Conservation (phyloP, 2,797 vertebrate species). For the Malurus leucopterus region DNA sequence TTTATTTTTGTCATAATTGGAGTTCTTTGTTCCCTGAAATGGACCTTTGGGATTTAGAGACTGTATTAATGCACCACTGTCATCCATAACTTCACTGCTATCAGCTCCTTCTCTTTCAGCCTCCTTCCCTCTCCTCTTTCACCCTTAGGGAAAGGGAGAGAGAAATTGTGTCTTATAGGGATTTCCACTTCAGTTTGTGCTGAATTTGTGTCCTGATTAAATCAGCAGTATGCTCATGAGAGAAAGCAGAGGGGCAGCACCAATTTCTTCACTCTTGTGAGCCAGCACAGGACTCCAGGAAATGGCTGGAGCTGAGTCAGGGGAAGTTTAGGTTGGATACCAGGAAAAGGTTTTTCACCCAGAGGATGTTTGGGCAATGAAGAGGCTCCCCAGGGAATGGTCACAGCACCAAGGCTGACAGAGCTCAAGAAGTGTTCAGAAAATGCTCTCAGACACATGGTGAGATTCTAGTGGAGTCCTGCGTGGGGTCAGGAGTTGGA, state of each 20-base stretch:
- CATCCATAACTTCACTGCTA: background rate
- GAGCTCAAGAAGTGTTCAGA: background rate
- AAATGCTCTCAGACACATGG: background rate
- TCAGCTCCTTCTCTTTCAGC: background rate
- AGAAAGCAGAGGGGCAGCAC: background rate
- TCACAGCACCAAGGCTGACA: background rate
- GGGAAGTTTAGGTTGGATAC: background rate
- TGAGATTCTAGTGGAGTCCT: background rate
- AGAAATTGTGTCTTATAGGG: background rate
- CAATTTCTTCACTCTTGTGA: background rate
- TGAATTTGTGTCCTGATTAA: background rate
- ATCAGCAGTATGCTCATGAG: background rate
- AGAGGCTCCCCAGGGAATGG: rapidly evolving
- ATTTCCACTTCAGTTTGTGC: background rate
- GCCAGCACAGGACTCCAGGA: too few species aligned
- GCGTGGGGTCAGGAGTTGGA: background rate
- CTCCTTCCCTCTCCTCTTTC: background rate
- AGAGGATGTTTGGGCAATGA: rapidly evolving
- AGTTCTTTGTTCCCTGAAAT: background rate
- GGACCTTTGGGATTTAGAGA: background rate
- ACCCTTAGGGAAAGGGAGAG: background rate
- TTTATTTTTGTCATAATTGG: background rate
- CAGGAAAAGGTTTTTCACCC: background rate
- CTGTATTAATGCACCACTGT: background rate
- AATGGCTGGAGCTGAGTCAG: background rate